Conservation (phyloP, 2,113 vertebrate species). For the Copsychus sechellarum region DNA sequence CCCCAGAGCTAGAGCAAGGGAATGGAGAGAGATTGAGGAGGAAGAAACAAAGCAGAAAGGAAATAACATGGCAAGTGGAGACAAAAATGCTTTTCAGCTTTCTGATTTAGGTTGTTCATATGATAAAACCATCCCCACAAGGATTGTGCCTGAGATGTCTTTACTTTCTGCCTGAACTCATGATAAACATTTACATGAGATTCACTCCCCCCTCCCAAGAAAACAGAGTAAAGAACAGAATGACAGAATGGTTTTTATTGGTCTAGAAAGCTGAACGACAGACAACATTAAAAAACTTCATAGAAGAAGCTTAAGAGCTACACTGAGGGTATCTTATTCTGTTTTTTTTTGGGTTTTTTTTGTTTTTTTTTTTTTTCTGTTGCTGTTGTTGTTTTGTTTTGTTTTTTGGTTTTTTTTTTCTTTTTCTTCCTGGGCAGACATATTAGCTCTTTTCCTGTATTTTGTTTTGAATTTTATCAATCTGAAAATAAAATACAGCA, state of each 20-base stretch:
- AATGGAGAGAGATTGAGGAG: not conserved
- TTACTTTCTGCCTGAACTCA: not conserved
- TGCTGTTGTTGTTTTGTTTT: no score
- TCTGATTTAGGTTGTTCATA: not conserved
- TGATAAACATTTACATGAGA: not conserved
- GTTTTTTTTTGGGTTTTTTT: not conserved
- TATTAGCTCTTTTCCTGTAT: not conserved
- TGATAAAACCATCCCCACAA: not conserved
- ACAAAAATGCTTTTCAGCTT: not conserved
- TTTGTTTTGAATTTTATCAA: not conserved
- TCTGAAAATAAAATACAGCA: not conserved
- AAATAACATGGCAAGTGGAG: not conserved
- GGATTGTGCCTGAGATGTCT: not conserved
- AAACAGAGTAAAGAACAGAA: not conserved
- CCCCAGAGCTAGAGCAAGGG: not conserved
- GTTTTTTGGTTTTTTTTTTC: not conserved
- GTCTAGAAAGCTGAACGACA: constrained; percentile 1
- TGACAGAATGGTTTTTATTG: not conserved
- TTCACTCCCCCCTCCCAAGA: not conserved
- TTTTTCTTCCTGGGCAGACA: not conserved
- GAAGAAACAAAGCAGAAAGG: not conserved
- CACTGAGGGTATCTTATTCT: not conserved
- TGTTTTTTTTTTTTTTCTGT: no score
- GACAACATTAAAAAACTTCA: not conserved
- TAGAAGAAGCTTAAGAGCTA: not conserved